phyloP scores from a whole-genome alignment of 2,113 vertebrate species.

The Paralichthys olivaceus region DNA sequence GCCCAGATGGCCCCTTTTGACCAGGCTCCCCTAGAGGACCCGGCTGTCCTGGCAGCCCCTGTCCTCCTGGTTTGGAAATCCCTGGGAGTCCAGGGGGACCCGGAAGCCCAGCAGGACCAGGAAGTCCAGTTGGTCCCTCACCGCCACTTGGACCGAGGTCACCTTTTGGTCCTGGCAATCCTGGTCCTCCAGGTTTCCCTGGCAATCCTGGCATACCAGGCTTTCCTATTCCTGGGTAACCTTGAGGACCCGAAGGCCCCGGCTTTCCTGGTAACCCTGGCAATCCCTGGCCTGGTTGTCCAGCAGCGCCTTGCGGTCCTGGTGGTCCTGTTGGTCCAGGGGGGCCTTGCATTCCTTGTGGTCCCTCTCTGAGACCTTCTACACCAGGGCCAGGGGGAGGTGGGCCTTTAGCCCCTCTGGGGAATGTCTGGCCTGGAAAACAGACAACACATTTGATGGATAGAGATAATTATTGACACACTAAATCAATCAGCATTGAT shows the following conservation, averaged over 20 bases:
- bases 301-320: conserved; percentile 89
- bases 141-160: conserved; percentile 75
- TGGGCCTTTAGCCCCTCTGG: conserved; percentile 88
- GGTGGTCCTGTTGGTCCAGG: conserved; percentile 88
- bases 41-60: conserved; percentile 89
- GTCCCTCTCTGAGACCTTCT: conserved; percentile 87
- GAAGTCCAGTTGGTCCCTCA: conserved; percentile 74
- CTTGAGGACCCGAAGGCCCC: conserved; percentile 77
- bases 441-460: not conserved
- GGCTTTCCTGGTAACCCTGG: conserved; percentile 77
- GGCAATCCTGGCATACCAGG: conserved; percentile 81
- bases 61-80: conserved; percentile 87
- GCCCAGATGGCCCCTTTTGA: conserved; percentile 88
- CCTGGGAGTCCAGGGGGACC: conserved; percentile 84
- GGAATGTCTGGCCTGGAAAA: conserved; percentile 74
- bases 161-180: conserved; percentile 75
- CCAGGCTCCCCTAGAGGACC: conserved; percentile 90
- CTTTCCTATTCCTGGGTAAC: conserved; percentile 81
- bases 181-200: conserved; percentile 80
- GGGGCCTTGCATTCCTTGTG: conserved; percentile 87
- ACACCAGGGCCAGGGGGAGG: conserved; percentile 53
- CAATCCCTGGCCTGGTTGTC: conserved; percentile 85
- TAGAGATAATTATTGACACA: not conserved
- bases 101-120: conserved; percentile 77
- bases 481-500: not conserved